Evolutionary conservation across 1,140 invertebrate species (phyloP).

Genomic region (Neodiprion virginianus): DNA sequence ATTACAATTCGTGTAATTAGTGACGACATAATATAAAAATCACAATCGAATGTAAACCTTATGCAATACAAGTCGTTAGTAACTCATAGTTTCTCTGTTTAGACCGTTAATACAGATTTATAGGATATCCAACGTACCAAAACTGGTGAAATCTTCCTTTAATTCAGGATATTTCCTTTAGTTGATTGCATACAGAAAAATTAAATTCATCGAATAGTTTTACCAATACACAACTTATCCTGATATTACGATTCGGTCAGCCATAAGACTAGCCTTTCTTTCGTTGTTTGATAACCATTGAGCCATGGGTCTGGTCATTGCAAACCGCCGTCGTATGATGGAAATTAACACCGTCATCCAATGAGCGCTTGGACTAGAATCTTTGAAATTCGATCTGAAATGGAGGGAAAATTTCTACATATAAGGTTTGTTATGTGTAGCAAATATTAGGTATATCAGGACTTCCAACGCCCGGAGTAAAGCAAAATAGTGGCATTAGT

Average conservation of each 20-base stretch:
- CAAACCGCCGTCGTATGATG: conserved; percentile 43
- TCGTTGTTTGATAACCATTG: conserved; percentile 51
- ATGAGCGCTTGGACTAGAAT: conserved; percentile 33
- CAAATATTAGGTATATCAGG: neutral
- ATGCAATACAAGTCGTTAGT: conserved; percentile 3
- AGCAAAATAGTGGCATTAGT: neutral
- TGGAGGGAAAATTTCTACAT: conserved; percentile 18
- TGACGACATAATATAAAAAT: neutral
- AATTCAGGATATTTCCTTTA: too few relatives aligned
- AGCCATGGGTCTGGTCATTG: conserved; percentile 45
- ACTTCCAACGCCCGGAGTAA: too few relatives aligned
- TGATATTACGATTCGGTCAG: neutral
- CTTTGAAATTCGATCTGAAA: conserved; percentile 34
- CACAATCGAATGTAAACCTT: neutral
- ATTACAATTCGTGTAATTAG: neutral
- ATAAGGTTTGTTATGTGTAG: neutral
- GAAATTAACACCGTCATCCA: conserved; percentile 52
- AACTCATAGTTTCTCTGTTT: neutral
- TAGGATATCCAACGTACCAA: too few relatives aligned
- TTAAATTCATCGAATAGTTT: too few relatives aligned
- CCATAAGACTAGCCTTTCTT: conserved; percentile 31
- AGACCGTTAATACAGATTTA: too few relatives aligned
- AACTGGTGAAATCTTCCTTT: too few relatives aligned
- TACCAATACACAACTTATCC: too few relatives aligned
- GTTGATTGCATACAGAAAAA: too few relatives aligned